Evolutionary conservation across 2,888 invertebrate genomes (phyloP), one percentile per base, ranked within the genome.

Genomic region (Alcis repandata): DNA sequence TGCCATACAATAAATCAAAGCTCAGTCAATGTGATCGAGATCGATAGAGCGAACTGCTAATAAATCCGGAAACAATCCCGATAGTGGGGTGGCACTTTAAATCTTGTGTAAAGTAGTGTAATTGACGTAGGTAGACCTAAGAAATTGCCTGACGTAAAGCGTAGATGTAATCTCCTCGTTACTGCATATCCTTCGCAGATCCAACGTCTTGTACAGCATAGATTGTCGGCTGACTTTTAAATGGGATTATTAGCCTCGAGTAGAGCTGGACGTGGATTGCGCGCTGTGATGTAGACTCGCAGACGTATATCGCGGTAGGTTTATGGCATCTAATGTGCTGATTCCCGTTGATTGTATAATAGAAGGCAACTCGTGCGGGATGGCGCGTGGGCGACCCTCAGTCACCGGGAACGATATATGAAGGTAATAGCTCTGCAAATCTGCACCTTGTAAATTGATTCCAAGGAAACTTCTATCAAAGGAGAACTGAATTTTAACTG

Each of bases 291-390:
- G 38, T 38, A 13, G 53, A 69, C 59, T 67, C 60, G 59, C 27
- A 53, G 41, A 15, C 11, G 58, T 60, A 48, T 57, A 36, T 40
- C 59, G 58, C 46, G 72, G 61, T 68, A 66, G 51, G 53, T 66
- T 71, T 67, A 65, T 71, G 59, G 49, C 82, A 79, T 83, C 79
- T 80, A 75, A 80, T 78, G 89, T 84, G 91, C 86, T 89, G 90
- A 92, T 91, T 91, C 85, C 86, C 78, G 80, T 85, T 91, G 91
- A 92, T 92, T 92, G 90, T 89, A 89, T 92, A 92, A 92, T 92
- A 74, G 89, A 87, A 78, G 79, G 75, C 78, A 79, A 81, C 87
- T 86, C 86, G 90, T 86, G 89, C 89, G 82, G 77, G 76, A 77
- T 76, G 79, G 79, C 87, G 91, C 90, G 92, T 92, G 91, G 92